Conservation (phyloP, 1,140 invertebrate genomes). For the Oncopeltus fasciatus region DNA sequence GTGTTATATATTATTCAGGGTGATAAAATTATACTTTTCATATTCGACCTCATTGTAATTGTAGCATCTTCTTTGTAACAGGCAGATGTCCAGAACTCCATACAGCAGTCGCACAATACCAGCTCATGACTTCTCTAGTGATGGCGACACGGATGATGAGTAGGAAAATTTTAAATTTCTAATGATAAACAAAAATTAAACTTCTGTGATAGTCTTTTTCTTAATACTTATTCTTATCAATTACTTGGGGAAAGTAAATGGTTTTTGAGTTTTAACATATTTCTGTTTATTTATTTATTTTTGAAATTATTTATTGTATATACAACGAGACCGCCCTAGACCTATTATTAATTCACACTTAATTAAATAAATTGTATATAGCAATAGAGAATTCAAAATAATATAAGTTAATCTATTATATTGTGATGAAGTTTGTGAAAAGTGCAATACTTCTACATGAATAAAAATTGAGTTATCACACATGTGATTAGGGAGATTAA, state of each 20-base stretch:
- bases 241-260: background rate
- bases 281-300: background rate
- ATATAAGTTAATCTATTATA: background rate
- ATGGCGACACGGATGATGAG: slow-evolving; percentile 79
- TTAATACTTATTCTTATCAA: slow-evolving; percentile 1
- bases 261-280: background rate
- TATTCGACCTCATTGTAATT: too few relatives aligned
- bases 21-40: too few relatives aligned
- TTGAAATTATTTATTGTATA: background rate
- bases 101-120: slow-evolving; percentile 43
- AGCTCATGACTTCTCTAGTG: slow-evolving; percentile 67
- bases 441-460: background rate
- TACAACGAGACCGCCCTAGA: slow-evolving; percentile 4
- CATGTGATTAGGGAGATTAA: too few relatives aligned
- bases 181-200: background rate
- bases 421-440: background rate
- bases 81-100: slow-evolving; percentile 64
- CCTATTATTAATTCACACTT: background rate
- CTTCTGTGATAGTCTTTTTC: slow-evolving; percentile 4
- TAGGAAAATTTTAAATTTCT: slow-evolving; percentile 31
- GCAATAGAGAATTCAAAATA: slow-evolving; percentile 2
- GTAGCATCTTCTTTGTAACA: too few relatives aligned
- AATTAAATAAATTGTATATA: background rate
- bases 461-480: too few relatives aligned
- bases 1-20: too few relatives aligned